phyloP scores from a whole-genome alignment of 1,140 invertebrate species.

The Aphidius gifuensis region DNA sequence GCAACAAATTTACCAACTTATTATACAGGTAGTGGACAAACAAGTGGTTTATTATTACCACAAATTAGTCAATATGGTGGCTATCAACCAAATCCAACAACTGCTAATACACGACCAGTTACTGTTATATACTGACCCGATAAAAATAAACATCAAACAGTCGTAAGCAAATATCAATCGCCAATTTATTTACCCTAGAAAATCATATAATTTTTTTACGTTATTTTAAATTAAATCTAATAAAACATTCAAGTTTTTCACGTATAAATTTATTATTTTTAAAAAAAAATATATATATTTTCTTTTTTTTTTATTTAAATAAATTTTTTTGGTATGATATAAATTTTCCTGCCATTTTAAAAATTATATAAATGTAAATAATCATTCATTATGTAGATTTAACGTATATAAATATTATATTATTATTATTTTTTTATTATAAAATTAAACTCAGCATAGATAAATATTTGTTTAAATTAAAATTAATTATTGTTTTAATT shows the following conservation, averaged over 20 bases:
- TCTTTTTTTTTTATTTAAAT: not conserved
- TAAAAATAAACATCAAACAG: slow-evolving; percentile 48
- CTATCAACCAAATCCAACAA: slow-evolving; percentile 57
- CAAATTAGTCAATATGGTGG: slow-evolving; percentile 66
- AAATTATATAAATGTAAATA: slow-evolving; percentile 12
- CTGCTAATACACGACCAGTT: slow-evolving; percentile 69
- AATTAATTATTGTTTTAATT: too few relatives aligned
- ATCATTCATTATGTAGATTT: not conserved
- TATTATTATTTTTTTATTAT: not conserved
- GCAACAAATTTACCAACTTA: slow-evolving; percentile 57
- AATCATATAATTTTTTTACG: not conserved
- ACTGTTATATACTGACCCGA: slow-evolving; percentile 87
- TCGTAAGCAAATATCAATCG: slow-evolving; percentile 35
- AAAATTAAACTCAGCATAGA: too few relatives aligned
- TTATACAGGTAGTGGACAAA: slow-evolving; percentile 59
- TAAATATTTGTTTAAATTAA: too few relatives aligned
- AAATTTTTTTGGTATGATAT: not conserved
- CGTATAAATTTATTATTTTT: not conserved
- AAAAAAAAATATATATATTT: not conserved
- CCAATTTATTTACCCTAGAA: slow-evolving; percentile 23
- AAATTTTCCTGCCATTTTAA: slow-evolving; percentile 10
- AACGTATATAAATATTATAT: not conserved
- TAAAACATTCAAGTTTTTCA: too few relatives aligned
- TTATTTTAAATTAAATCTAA: not conserved
- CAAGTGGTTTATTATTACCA: slow-evolving; percentile 51